Evolutionary conservation across 1,140 invertebrate species (phyloP).

Genomic region (Drosophila orena): DNA sequence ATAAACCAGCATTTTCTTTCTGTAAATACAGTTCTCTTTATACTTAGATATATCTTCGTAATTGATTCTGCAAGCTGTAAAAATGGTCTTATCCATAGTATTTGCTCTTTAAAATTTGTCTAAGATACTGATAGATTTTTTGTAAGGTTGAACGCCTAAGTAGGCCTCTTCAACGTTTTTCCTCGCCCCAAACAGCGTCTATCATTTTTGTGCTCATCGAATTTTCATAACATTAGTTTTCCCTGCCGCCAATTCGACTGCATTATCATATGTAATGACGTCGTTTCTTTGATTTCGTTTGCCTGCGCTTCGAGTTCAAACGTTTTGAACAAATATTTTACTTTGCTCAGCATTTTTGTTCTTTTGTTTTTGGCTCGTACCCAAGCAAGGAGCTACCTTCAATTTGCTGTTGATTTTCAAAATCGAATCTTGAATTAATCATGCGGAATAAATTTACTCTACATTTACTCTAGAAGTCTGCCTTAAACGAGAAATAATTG

Average conservation of each 20-base stretch:
- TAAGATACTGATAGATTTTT: no score
- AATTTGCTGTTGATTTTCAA: constrained; percentile 26
- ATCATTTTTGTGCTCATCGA: constrained; percentile 35
- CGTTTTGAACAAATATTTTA: constrained; percentile 69
- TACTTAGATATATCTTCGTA: no score
- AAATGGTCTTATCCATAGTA: neutral
- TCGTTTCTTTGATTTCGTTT: constrained; percentile 44
- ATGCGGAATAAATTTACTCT: constrained; percentile 71
- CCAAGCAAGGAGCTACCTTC: neutral
- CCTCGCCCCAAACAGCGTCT: constrained; percentile 9
- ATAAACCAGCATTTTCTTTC: no score
- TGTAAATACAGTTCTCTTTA: no score
- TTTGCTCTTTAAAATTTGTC: neutral
- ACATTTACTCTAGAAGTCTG: constrained; percentile 23
- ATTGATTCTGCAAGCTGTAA: no score
- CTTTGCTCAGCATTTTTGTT: constrained; percentile 25
- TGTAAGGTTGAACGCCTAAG: no score
- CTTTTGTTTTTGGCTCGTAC: neutral
- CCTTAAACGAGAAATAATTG: constrained; percentile 30
- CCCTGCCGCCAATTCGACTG: constrained; percentile 7
- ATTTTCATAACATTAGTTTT: constrained; percentile 54
- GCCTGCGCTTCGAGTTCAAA: constrained; percentile 33
- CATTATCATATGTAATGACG: constrained; percentile 75
- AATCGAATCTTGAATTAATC: constrained; percentile 74
- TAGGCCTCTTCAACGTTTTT: neutral